These are phyloP conservation scores for Vandiemenella viatica DNA, from an alignment of 2,888 invertebrate genomes.

Conservation along the genomic window DNA sequence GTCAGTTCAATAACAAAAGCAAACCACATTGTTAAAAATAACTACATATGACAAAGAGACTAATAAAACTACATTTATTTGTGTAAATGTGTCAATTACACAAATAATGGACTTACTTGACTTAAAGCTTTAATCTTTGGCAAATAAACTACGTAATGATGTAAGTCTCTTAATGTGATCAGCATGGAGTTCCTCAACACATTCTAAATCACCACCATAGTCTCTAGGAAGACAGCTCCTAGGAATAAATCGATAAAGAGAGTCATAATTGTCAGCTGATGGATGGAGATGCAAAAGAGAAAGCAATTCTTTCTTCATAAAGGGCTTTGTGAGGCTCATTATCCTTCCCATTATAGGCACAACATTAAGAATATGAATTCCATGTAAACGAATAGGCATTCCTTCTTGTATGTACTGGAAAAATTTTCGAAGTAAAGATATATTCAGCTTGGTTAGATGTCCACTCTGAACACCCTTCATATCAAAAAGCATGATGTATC, in stretches of 20 bases:
- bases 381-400: not conserved
- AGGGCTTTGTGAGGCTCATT: not conserved
- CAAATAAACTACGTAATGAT: not conserved
- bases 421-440: conserved; percentile 44
- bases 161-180: not conserved
- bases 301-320: not conserved
- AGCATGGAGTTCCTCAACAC: not conserved
- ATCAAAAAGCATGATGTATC: conserved; percentile 46
- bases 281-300: not conserved
- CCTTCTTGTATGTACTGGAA: conserved; percentile 39
- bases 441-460: conserved; percentile 45
- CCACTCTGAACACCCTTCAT: conserved; percentile 44
- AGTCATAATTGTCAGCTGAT: not conserved
- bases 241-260: not conserved
- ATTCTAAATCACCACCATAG: not conserved
- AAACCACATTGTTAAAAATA: too few species aligned
- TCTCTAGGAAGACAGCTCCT: not conserved
- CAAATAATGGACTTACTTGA: too few species aligned
- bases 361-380: not conserved
- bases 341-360: not conserved
- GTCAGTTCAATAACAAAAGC: too few species aligned
- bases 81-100: too few species aligned
- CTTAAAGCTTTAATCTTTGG: too few species aligned
- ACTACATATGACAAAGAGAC: too few species aligned
- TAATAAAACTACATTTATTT: too few species aligned